phyloP scores from a whole-genome alignment of 1,140 invertebrate species.

The Mizuhopecten yessoensis region DNA sequence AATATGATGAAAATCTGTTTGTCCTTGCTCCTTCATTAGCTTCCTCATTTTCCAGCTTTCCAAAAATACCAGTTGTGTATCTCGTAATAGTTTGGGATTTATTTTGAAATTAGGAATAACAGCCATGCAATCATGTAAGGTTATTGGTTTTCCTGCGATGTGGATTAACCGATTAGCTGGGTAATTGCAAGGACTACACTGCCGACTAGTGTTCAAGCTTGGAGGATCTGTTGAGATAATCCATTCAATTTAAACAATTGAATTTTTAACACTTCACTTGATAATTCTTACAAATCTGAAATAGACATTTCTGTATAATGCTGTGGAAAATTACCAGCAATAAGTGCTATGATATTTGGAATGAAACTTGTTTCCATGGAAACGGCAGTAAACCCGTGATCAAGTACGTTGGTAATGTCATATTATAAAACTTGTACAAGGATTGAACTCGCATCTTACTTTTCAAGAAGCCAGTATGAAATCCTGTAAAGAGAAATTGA shows the following conservation, averaged over 20 bases:
- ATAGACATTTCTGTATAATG: slow-evolving; percentile 26
- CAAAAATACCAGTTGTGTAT: not conserved
- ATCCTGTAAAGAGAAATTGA: too few relatives aligned
- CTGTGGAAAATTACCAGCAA: slow-evolving; percentile 15
- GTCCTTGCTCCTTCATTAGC: slow-evolving; percentile 2
- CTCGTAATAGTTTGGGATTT: slow-evolving; percentile 19
- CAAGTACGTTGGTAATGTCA: not conserved
- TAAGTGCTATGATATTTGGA: slow-evolving; percentile 10
- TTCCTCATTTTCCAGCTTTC: slow-evolving; percentile 1
- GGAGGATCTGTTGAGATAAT: slow-evolving; percentile 22
- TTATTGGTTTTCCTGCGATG: not conserved
- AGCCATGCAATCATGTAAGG: not conserved
- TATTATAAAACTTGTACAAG: not conserved
- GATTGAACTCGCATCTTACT: not conserved
- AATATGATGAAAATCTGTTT: not conserved
- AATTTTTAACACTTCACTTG: slow-evolving; percentile 9
- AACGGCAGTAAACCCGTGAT: not conserved
- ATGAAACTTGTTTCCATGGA: not conserved
- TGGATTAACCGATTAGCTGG: not conserved
- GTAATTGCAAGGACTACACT: not conserved
- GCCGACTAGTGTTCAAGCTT: not conserved
- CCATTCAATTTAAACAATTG: slow-evolving; percentile 1
- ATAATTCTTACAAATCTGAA: slow-evolving; percentile 29
- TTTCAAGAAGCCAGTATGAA: not conserved
- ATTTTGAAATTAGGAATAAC: slow-evolving; percentile 2